Evolutionary conservation across 2,888 invertebrate species (phyloP).

Genomic region (Brachyptera putata): DNA sequence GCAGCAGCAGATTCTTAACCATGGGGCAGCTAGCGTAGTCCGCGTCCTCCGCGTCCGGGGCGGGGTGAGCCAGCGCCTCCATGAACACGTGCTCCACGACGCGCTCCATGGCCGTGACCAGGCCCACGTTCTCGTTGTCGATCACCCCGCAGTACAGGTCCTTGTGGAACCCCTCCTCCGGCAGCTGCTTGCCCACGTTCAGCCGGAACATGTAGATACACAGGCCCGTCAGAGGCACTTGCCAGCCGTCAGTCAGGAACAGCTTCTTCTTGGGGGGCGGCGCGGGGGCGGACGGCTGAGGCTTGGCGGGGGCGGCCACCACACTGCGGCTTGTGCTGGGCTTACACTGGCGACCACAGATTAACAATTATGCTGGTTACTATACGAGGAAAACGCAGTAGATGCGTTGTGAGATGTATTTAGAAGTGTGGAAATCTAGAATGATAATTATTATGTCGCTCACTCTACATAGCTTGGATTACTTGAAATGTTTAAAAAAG

Average conservation of each 20-base stretch:
- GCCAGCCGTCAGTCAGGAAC: slow-evolving; percentile 82
- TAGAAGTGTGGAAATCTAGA: no score
- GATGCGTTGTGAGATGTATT: no score
- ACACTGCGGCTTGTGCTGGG: slow-evolving; percentile 30
- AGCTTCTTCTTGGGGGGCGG: slow-evolving; percentile 64
- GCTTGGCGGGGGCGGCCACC: slow-evolving; percentile 16
- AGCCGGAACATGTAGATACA: slow-evolving; percentile 82
- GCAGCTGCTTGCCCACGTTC: slow-evolving; percentile 76
- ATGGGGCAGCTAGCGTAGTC: slow-evolving; percentile 73
- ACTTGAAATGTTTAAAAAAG: no score
- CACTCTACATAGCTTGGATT: no score
- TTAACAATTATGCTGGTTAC: no score
- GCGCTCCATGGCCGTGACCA: slow-evolving; percentile 83
- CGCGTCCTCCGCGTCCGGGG: slow-evolving; percentile 68
- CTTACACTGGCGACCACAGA: slow-evolving; percentile 26
- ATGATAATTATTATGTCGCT: no score
- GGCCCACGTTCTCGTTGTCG: slow-evolving; percentile 70
- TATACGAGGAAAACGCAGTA: no score
- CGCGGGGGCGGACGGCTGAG: slow-evolving; percentile 38
- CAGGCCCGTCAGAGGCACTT: slow-evolving; percentile 72
- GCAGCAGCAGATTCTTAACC: slow-evolving; percentile 77
- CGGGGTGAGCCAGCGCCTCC: slow-evolving; percentile 81
- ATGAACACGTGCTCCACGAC: slow-evolving; percentile 86
- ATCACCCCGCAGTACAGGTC: slow-evolving; percentile 51
- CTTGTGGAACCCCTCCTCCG: slow-evolving; percentile 91